Conservation (phyloP, 2,888 invertebrate genomes). For the Agapostemon virescens region DNA sequence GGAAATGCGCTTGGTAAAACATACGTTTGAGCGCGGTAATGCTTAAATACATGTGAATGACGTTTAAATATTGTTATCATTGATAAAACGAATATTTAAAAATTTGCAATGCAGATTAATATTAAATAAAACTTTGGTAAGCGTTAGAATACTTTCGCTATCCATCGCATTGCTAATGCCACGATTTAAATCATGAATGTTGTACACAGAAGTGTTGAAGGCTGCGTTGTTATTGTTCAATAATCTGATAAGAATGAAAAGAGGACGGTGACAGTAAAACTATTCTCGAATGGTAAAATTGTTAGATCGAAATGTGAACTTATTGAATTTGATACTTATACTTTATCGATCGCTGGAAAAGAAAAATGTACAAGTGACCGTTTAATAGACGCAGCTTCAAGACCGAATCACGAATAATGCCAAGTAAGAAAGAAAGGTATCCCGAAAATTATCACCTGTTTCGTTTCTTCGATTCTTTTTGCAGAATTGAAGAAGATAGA, state of each 20-base stretch:
- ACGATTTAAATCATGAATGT: background rate
- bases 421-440: background rate
- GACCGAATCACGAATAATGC: background rate
- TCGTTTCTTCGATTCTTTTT: background rate
- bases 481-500: background rate
- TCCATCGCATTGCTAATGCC: background rate
- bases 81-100: background rate
- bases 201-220: constrained; percentile 1
- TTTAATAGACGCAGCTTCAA: background rate
- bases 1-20: no score
- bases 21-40: no score
- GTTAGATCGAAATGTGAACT: constrained; percentile 12
- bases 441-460: background rate
- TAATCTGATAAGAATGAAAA: background rate
- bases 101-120: background rate
- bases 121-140: background rate
- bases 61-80: background rate
- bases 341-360: background rate
- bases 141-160: background rate
- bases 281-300: background rate
- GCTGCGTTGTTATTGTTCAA: background rate
- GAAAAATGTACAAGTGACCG: background rate
- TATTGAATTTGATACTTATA: background rate
- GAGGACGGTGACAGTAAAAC: constrained; percentile 2
- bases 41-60: no score